Conservation (phyloP, 2,113 vertebrate genomes). For the Arothron firmamentum region DNA sequence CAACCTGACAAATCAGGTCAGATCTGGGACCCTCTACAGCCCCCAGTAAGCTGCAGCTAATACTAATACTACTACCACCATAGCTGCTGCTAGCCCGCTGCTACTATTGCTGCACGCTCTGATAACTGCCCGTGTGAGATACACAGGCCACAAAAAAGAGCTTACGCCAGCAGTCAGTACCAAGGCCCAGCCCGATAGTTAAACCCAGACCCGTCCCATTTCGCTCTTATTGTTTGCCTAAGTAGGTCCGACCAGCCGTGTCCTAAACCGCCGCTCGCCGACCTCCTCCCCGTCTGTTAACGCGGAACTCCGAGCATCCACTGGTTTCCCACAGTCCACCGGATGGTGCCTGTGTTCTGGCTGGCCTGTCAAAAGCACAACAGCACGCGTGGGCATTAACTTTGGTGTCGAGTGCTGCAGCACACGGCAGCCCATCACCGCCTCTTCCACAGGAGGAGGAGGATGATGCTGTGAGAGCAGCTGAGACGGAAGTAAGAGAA, state of each 20-base stretch:
- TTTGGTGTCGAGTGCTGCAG: slow-evolving; percentile 35
- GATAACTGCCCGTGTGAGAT: slow-evolving; percentile 54
- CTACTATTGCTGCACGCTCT: slow-evolving; percentile 41
- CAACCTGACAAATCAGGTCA: slow-evolving; percentile 57
- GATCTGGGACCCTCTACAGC: slow-evolving; percentile 33
- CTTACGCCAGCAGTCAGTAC: slow-evolving; percentile 59
- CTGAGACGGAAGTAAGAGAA: slow-evolving; percentile 40
- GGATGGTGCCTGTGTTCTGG: slow-evolving; percentile 30
- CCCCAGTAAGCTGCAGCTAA: slow-evolving; percentile 27
- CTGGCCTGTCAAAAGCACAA: slow-evolving; percentile 9
- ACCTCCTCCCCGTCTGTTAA: slow-evolving; percentile 41
- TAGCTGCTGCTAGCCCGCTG: slow-evolving; percentile 29
- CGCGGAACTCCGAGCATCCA: slow-evolving; percentile 38
- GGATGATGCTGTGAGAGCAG: slow-evolving; percentile 39
- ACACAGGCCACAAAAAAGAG: slow-evolving; percentile 49
- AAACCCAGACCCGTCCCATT: slow-evolving; percentile 53
- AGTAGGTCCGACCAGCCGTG: slow-evolving; percentile 32
- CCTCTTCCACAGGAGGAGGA: slow-evolving; percentile 38
- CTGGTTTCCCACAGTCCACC: slow-evolving; percentile 31
- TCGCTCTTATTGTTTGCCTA: slow-evolving; percentile 46
- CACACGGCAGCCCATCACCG: slow-evolving; percentile 27
- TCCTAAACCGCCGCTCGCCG: slow-evolving; percentile 31
- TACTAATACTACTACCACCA: slow-evolving; percentile 16
- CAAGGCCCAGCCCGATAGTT: slow-evolving; percentile 55
- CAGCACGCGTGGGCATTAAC: slow-evolving; percentile 7